Percentiles rank a stretch among this genome's conserved stretches.
phyloP scores from a whole-genome alignment of 1,140 invertebrate species.

The Megalonaias nervosa region DNA sequence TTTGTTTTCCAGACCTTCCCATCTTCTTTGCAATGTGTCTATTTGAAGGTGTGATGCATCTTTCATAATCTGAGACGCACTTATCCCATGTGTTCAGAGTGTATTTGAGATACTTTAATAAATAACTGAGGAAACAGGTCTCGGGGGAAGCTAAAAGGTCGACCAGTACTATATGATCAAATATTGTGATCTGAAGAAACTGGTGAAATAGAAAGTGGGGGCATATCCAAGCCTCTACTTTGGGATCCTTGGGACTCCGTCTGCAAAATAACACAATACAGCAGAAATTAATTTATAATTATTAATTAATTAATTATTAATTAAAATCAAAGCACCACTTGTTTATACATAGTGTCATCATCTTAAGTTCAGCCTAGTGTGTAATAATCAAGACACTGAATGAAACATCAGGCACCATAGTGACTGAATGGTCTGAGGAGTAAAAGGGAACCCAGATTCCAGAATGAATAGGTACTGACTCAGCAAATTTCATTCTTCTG shows the following conservation, averaged over 20 bases:
- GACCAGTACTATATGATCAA: conserved; percentile 84
- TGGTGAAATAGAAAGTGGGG: conserved; percentile 30
- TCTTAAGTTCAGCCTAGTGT: too few species aligned
- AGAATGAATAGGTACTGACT: too few species aligned
- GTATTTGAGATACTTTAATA: conserved; percentile 89
- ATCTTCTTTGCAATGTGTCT: background rate
- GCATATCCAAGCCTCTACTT: background rate
- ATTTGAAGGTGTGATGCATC: background rate
- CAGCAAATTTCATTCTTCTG: too few species aligned
- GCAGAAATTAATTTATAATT: background rate
- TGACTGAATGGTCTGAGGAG: too few species aligned
- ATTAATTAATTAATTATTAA: too few species aligned
- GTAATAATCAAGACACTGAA: background rate
- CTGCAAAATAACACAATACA: background rate
- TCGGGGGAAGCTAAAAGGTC: conserved; percentile 93
- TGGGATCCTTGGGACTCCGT: background rate
- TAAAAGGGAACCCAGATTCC: too few species aligned
- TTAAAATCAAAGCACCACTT: background rate
- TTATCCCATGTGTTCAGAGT: conserved; percentile 67
- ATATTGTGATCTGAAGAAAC: conserved; percentile 19
- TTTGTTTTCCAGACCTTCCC: background rate
- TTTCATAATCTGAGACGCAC: conserved; percentile 8
- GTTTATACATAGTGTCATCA: background rate
- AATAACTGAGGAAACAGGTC: conserved; percentile 90
- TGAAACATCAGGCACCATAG: background rate